phyloP scores from a whole-genome alignment of 2,797 vertebrate genomes.

The Alectoris magna region DNA sequence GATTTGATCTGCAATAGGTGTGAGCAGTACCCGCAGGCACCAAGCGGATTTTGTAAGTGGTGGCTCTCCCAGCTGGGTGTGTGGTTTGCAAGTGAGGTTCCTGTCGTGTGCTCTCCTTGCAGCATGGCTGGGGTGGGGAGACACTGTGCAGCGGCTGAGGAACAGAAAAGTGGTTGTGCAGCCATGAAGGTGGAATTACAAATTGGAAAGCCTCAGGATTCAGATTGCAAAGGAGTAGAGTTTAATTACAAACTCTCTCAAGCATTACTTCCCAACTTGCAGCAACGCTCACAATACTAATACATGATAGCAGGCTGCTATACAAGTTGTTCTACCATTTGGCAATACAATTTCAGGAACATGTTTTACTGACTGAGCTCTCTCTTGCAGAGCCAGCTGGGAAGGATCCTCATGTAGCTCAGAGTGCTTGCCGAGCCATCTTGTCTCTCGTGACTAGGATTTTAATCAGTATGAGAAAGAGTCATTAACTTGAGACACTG shows the following conservation, averaged over 20 bases:
- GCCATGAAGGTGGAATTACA: neutral
- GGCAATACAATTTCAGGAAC: neutral
- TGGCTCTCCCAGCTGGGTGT: neutral
- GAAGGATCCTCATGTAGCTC: neutral
- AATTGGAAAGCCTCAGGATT: neutral
- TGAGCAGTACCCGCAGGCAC: neutral
- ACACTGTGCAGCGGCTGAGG: neutral
- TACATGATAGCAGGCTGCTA: neutral
- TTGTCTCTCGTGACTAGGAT: too few species aligned
- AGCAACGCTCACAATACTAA: neutral
- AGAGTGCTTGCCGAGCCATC: fast-evolving
- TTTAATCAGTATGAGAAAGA: fast-evolving
- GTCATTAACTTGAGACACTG: neutral
- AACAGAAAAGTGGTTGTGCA: neutral
- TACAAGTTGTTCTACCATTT: neutral
- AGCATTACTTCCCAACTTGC: neutral
- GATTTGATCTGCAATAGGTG: neutral
- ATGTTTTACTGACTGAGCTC: fast-evolving
- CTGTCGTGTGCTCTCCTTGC: neutral
- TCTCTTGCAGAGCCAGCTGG: neutral
- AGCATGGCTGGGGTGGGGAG: neutral
- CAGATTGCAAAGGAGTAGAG: neutral
- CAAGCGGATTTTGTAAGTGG: fast-evolving
- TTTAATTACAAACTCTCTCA: conserved; percentile 19
- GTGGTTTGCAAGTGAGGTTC: neutral